Percentiles rank a stretch among this genome's conserved stretches.
Evolutionary conservation across 2,888 invertebrate species (phyloP).

Genomic region (Patella depressa): DNA sequence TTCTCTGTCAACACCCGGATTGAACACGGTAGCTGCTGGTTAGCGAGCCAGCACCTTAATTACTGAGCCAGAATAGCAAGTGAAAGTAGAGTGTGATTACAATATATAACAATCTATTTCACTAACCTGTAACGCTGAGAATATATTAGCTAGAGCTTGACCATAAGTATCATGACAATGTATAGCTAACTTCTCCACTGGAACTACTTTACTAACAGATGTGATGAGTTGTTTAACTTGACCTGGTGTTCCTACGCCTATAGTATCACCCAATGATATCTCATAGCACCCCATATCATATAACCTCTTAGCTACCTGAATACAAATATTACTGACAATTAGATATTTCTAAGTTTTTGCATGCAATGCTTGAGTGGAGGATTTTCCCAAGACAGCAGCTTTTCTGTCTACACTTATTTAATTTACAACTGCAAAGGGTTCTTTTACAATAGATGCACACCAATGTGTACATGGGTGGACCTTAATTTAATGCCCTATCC

Average conservation of each 20-base stretch:
- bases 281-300: conserved; percentile 93
- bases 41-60: too few species aligned
- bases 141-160: conserved; percentile 92
- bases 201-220: conserved; percentile 77
- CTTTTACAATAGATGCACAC: too few species aligned
- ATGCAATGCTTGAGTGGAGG: too few species aligned
- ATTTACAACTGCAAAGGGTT: not conserved
- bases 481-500: too few species aligned
- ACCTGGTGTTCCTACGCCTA: conserved; percentile 84
- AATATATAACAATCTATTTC: too few species aligned
- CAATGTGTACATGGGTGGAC: too few species aligned
- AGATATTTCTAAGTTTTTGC: too few species aligned
- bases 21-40: too few species aligned
- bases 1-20: too few species aligned
- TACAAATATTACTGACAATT: not conserved
- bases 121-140: conserved; percentile 84
- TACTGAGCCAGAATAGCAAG: too few species aligned
- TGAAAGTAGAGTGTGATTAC: too few species aligned
- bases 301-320: conserved; percentile 78
- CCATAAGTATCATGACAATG: conserved; percentile 99
- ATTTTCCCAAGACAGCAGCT: too few species aligned
- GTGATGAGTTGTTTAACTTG: conserved; percentile 83
- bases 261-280: conserved; percentile 96
- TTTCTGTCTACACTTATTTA: not conserved
- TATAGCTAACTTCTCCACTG: conserved; percentile 83